These are phyloP conservation scores for Amblyornis subalaris DNA, from an alignment of 2,113 vertebrate species.

Conservation along the genomic window DNA sequence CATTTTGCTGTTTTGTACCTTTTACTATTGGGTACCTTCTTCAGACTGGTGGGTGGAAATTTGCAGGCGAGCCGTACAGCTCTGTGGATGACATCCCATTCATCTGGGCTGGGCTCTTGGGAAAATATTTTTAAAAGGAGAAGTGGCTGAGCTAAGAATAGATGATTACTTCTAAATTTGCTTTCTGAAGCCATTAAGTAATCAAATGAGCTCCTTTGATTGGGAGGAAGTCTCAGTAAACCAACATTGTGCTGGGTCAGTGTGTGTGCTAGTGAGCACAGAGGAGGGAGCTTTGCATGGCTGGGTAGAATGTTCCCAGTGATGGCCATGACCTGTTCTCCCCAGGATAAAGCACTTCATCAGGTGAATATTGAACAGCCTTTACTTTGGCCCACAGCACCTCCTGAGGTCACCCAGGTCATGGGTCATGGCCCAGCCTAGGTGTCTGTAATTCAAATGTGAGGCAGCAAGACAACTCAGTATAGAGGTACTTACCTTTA, in stretches of 20 bases:
- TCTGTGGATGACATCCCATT: not conserved
- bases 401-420: not conserved
- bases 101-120: not conserved
- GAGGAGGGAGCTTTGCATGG: not conserved
- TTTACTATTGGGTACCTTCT: not conserved
- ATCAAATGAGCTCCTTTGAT: not conserved
- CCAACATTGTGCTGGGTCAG: not conserved
- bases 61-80: not conserved
- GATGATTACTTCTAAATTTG: not conserved
- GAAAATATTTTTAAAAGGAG: not conserved
- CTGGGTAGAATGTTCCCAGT: not conserved
- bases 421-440: not conserved
- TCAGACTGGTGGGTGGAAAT: not conserved
- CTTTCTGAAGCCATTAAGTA: not conserved
- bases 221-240: not conserved
- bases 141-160: not conserved
- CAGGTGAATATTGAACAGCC: not conserved
- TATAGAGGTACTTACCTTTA: not conserved
- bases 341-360: not conserved
- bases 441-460: not conserved
- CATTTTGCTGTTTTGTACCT: not conserved
- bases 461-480: accelerated
- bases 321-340: not conserved
- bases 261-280: not conserved
- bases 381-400: not conserved